These are phyloP conservation scores for Meliscaeva auricollis DNA, from an alignment of 2,888 invertebrate species.

Conservation along the genomic window DNA sequence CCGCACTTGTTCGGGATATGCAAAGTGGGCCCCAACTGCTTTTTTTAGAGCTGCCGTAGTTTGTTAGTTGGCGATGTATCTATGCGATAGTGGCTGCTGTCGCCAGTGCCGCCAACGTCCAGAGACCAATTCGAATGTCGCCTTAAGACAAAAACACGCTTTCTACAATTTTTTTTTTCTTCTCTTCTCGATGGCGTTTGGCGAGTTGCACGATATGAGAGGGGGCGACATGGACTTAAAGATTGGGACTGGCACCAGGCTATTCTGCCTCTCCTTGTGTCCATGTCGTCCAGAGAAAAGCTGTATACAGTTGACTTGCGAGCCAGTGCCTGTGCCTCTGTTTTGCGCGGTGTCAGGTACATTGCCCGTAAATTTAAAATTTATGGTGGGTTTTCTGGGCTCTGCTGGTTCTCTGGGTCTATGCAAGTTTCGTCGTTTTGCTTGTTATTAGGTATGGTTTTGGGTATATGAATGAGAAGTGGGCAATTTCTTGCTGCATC, in stretches of 20 bases:
- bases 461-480: constrained; percentile 38
- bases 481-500: constrained; percentile 67
- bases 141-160: constrained; percentile 76
- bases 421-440: constrained; percentile 26
- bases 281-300: constrained; percentile 31
- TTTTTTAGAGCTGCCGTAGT: constrained; percentile 59
- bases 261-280: constrained; percentile 7
- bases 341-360: constrained; percentile 67
- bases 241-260: constrained; percentile 30
- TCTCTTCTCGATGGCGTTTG: too few species aligned
- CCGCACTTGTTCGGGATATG: constrained; percentile 74
- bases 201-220: constrained; percentile 24
- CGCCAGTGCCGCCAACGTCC: constrained; percentile 75
- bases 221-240: constrained; percentile 16
- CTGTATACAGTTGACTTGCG: too few species aligned
- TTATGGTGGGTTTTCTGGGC: constrained; percentile 68
- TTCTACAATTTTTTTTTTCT: constrained; percentile 37
- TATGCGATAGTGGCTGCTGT: constrained; percentile 66
- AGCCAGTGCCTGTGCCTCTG: constrained; percentile 51
- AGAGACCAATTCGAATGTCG: constrained; percentile 73
- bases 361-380: constrained; percentile 74
- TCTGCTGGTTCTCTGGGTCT: too few species aligned
- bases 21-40: constrained; percentile 71
- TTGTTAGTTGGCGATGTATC: constrained; percentile 69
- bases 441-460: constrained; percentile 9